A percentile compares a stretch with the other conserved stretches of the same genome.
Conservation (phyloP, 2,113 vertebrate species). For the Polypterus senegalus region DNA sequence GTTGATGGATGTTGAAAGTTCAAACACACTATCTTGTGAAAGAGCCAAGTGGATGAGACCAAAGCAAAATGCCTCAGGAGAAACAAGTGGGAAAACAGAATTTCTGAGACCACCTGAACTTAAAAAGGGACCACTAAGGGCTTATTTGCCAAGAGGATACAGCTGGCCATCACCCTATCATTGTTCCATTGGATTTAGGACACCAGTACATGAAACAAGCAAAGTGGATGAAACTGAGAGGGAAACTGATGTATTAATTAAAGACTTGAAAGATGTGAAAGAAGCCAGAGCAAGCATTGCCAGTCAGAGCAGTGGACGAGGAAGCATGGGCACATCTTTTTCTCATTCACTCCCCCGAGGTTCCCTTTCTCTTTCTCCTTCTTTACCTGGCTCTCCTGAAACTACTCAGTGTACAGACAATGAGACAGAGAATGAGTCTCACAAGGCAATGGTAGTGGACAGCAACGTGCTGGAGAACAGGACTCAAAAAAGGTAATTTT, state of each 20-base stretch:
- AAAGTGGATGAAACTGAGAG: conserved; percentile 23
- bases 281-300: conserved; percentile 50
- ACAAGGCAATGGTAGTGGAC: neutral
- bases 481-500: conserved; percentile 48
- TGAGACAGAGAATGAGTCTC: conserved; percentile 30
- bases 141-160: conserved; percentile 47
- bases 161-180: conserved; percentile 55
- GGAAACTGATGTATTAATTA: conserved; percentile 25
- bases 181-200: conserved; percentile 27
- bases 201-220: conserved; percentile 31
- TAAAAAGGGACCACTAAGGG: conserved; percentile 33
- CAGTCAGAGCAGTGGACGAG: conserved; percentile 59
- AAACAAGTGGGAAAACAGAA: conserved; percentile 28
- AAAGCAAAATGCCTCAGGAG: too few species aligned
- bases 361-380: conserved; percentile 55
- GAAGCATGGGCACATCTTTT: conserved; percentile 44
- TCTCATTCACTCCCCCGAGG: conserved; percentile 38
- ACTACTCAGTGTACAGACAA: conserved; percentile 41
- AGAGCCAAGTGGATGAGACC: too few species aligned
- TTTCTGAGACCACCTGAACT: conserved; percentile 28
- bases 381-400: conserved; percentile 56
- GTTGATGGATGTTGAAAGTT: too few species aligned
- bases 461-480: conserved; percentile 29
- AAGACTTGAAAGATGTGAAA: conserved; percentile 28
- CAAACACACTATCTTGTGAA: too few species aligned